Evolutionary conservation across 1,140 invertebrate genomes (phyloP), one percentile per base, ranked within the genome.

Genomic region (Holcopasites calliopsidis): DNA sequence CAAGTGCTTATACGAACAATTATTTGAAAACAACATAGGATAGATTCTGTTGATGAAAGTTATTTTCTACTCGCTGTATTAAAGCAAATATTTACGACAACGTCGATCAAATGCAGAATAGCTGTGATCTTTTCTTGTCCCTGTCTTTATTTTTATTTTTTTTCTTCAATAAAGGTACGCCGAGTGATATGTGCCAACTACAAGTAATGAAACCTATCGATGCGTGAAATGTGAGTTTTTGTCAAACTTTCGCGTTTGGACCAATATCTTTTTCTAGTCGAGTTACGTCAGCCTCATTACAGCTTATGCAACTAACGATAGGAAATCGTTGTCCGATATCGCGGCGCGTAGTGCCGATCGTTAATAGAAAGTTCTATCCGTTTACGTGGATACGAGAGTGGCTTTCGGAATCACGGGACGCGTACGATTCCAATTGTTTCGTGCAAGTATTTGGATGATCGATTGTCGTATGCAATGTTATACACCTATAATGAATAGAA

Each of bases 271-370:
- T 82, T 77, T 81, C 74, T 64, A 38, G 26, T 21, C n/a, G 21
- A 31, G 70, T 82, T 81, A 77, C 79, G 79, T 65, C 74, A 81
- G 77, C 75, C 69, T 81, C 73, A 81, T 82, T 81, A 77, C 79
- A 65, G 50, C 79, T 82, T 82, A 82, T 81, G 79, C 75, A 82
- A 81, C 79, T 65, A 44, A 66, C 55, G 68, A 77, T 47, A 47
- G 65, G 49, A 76, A 76, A 76, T 76, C 66, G 52, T 49, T 49
- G 66, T 23, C 47, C 42, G 33, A 44, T 69, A 76, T 75, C 42
- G 26, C 40, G n/a, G 76, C 35, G 54, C 54, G 49, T 52, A 62
- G 60, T 35, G 10, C 18, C 31, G 35, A 26, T 44, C 11, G 55
- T 68, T 60, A 55, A 42, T 60, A 76, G 78, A 71, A 79, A 83